phyloP scores from a whole-genome alignment of 2,113 vertebrate genomes.

The Scytalopus superciliaris region DNA sequence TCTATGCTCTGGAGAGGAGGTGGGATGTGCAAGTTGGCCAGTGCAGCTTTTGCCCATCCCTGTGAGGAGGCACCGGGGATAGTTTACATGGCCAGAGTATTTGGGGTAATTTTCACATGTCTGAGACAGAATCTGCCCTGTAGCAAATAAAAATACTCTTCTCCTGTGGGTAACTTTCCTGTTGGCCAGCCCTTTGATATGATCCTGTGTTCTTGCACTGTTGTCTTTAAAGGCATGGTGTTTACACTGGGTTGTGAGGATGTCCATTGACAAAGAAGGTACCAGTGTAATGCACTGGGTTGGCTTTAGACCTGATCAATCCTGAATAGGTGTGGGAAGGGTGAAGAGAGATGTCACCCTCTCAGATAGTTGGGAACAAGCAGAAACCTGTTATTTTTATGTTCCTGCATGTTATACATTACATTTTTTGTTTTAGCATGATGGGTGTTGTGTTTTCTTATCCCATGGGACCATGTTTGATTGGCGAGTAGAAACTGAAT shows the following conservation, averaged over 20 bases:
- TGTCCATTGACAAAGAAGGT: background rate
- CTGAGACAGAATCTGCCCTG: background rate
- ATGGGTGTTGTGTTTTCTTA: background rate
- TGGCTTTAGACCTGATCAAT: background rate
- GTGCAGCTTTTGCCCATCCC: background rate
- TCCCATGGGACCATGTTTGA: background rate
- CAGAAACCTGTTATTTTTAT: background rate
- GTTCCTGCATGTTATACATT: background rate
- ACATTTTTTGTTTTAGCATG: background rate
- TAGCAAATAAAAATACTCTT: background rate
- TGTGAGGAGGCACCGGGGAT: background rate
- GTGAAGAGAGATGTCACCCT: background rate
- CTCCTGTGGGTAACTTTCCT: background rate
- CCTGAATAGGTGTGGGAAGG: background rate
- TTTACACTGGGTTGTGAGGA: background rate
- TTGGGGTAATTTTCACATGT: background rate
- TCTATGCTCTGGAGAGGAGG: background rate
- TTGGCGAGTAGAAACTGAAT: background rate
- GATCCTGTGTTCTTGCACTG: fast-evolving
- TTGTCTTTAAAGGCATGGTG: background rate
- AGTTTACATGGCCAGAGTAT: background rate
- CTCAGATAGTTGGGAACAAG: background rate
- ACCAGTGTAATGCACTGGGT: background rate
- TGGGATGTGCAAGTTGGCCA: background rate
- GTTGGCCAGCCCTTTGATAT: background rate